phyloP scores from a whole-genome alignment of 2,113 vertebrate species.

The Chionodraco myersi region DNA sequence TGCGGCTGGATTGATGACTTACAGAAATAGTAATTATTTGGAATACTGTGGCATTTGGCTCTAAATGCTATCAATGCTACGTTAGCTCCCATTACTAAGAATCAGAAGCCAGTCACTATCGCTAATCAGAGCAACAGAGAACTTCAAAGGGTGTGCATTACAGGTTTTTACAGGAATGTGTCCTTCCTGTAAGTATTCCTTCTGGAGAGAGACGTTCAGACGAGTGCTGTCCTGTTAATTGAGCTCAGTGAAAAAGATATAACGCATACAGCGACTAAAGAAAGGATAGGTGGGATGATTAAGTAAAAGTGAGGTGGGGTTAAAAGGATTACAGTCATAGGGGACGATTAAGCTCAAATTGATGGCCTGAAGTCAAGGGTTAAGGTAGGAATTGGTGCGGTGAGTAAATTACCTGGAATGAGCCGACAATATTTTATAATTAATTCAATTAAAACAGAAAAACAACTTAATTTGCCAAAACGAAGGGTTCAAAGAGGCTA shows the following conservation, averaged over 20 bases:
- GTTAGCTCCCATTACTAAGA: neutral
- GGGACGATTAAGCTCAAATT: constrained; percentile 39
- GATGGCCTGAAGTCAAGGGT: constrained; percentile 42
- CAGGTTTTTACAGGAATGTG: neutral
- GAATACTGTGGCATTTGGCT: neutral
- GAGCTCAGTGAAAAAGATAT: neutral
- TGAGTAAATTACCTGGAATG: constrained; percentile 11
- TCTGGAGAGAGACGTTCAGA: neutral
- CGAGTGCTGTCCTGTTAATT: constrained; percentile 3
- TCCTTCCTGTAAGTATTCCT: too few relatives aligned
- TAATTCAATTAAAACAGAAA: neutral
- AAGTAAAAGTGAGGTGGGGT: constrained; percentile 9
- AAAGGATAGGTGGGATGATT: constrained; percentile 4
- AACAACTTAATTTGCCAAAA: neutral
- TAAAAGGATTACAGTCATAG: constrained; percentile 53
- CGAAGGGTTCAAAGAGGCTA: neutral
- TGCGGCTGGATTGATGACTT: neutral
- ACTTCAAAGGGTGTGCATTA: neutral
- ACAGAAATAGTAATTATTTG: neutral
- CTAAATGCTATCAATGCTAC: neutral
- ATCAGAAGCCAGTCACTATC: neutral
- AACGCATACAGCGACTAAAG: constrained; percentile 2
- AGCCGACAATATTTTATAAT: neutral
- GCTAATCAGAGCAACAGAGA: neutral
- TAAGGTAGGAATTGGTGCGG: constrained; percentile 16